phyloP scores from a whole-genome alignment of 2,797 vertebrate species.

The Nasua narica region DNA sequence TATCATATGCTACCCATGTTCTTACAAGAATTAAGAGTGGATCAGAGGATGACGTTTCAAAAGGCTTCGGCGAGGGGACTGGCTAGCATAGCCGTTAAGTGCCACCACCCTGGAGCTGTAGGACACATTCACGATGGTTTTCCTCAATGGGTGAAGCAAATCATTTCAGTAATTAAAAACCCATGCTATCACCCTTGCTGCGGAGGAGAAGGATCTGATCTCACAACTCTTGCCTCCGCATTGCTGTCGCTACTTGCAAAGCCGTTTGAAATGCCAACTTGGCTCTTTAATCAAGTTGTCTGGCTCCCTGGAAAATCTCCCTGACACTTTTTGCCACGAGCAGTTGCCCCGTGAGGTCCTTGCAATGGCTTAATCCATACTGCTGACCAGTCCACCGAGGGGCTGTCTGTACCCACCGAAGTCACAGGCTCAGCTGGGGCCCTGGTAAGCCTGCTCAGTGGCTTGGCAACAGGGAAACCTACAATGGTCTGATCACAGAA shows the following conservation, averaged over 20 bases:
- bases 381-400: background rate
- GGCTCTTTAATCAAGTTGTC: background rate
- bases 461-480: background rate
- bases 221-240: background rate
- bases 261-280: background rate
- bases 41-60: background rate
- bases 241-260: background rate
- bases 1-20: background rate
- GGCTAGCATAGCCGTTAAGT: too few species aligned
- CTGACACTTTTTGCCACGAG: background rate
- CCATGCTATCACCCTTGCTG: background rate
- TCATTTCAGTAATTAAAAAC: background rate
- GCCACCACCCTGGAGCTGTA: rapidly evolving
- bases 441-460: background rate
- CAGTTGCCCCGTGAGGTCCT: background rate
- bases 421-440: background rate
- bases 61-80: background rate
- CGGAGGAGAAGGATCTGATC: background rate
- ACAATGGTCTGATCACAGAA: background rate
- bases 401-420: background rate
- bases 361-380: rapidly evolving
- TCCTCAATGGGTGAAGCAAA: background rate
- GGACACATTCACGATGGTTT: background rate
- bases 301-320: background rate
- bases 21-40: background rate